Evolutionary conservation across 2,113 vertebrate species (phyloP).

Genomic region (Oreochromis aureus): DNA sequence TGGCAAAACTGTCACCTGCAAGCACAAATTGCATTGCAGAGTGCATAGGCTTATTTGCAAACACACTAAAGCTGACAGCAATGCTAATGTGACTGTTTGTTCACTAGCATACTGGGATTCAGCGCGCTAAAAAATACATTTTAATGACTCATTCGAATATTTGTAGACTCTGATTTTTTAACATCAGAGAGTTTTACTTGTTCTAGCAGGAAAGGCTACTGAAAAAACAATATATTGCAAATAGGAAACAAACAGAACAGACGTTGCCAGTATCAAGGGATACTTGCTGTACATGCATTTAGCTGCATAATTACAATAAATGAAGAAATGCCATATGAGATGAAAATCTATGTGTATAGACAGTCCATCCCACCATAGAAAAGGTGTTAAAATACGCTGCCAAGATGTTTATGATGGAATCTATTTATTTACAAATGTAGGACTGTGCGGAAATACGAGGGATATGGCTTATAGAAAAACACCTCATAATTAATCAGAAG

Average conservation of each 20-base stretch:
- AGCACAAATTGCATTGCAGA: not conserved
- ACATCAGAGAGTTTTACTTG: not conserved
- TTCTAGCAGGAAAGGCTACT: not conserved
- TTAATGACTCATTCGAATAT: not conserved
- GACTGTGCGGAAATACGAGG: not conserved
- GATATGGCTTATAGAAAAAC: not conserved
- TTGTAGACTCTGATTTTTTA: not conserved
- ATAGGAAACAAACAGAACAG: not conserved
- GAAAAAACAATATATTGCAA: not conserved
- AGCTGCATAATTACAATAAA: not conserved
- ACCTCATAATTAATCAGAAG: not conserved
- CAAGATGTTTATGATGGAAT: not conserved
- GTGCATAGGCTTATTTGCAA: not conserved
- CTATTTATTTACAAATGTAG: not conserved
- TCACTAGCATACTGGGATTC: not conserved
- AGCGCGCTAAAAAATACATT: not conserved
- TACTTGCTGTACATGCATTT: not conserved
- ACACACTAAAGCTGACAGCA: not conserved
- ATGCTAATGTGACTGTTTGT: not conserved
- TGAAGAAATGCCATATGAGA: not conserved
- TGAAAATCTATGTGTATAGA: not conserved
- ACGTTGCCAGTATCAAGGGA: not conserved
- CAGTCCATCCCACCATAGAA: not conserved
- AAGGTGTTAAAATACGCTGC: not conserved
- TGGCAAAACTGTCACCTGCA: not conserved